Percentiles rank a stretch among this genome's conserved stretches.
Conservation (phyloP, 1,140 invertebrate species). For the Palaemon carinicauda region DNA sequence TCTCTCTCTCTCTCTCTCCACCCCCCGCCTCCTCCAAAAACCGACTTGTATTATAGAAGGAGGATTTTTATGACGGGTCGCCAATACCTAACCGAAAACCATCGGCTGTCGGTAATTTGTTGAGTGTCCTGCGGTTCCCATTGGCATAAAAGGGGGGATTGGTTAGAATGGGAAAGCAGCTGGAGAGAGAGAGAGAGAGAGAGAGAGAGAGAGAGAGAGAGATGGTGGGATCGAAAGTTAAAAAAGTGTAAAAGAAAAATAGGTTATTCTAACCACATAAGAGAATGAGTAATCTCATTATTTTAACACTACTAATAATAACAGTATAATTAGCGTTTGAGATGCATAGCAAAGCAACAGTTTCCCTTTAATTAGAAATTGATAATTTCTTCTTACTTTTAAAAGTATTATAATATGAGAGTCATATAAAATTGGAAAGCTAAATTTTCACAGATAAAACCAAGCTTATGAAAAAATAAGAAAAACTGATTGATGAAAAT, state of each 20-base stretch:
- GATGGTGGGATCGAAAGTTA: neutral
- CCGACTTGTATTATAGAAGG: neutral
- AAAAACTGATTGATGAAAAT: too few relatives aligned
- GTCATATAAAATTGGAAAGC: too few relatives aligned
- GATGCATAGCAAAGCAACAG: too few relatives aligned
- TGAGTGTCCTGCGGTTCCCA: conserved; percentile 13
- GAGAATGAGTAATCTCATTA: neutral
- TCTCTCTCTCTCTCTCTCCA: neutral
- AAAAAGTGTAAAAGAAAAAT: too few relatives aligned
- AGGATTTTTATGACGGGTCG: conserved; percentile 26
- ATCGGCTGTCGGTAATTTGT: conserved; percentile 43
- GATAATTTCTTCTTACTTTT: too few relatives aligned
- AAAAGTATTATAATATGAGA: too few relatives aligned
- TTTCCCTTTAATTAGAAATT: too few relatives aligned
- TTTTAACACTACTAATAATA: neutral
- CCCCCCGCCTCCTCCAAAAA: neutral
- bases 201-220: neutral
- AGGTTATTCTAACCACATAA: too few relatives aligned
- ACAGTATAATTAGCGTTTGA: too few relatives aligned
- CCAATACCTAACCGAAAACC: conserved; percentile 37
- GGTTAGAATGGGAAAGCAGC: neutral
- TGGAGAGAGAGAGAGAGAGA: neutral
- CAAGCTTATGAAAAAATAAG: too few relatives aligned
- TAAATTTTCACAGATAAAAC: too few relatives aligned
- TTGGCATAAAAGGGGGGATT: neutral